phyloP scores from a whole-genome alignment of 2,888 invertebrate species.

The Teleiodes luculella region DNA sequence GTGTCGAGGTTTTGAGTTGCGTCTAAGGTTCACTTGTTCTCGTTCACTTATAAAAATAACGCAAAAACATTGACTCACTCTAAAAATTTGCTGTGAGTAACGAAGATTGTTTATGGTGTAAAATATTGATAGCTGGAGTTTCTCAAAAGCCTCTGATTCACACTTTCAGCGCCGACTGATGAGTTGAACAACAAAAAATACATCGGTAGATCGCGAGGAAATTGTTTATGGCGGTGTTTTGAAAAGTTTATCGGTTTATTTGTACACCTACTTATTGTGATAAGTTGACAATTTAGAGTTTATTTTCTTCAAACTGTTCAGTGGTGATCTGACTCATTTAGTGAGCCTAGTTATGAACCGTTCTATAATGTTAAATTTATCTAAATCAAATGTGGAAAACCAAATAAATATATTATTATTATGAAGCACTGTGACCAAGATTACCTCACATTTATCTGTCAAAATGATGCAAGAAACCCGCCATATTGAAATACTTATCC shows the following conservation, averaged over 20 bases:
- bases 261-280: too few relatives aligned
- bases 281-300: too few relatives aligned
- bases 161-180: not conserved
- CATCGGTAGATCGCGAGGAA: not conserved
- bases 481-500: too few relatives aligned
- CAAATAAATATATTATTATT: too few relatives aligned
- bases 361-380: too few relatives aligned
- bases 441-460: too few relatives aligned
- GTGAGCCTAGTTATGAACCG: too few relatives aligned
- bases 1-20: not conserved
- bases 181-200: not conserved
- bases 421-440: too few relatives aligned
- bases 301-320: too few relatives aligned
- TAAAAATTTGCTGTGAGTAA: slow-evolving; percentile 9
- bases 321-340: too few relatives aligned
- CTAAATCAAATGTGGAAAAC: too few relatives aligned
- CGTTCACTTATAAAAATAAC: not conserved
- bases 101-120: slow-evolving; percentile 1
- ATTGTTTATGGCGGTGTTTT: not conserved
- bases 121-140: not conserved
- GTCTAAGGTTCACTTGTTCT: not conserved
- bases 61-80: slow-evolving; percentile 9
- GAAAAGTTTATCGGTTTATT: not conserved
- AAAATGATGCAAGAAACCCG: too few relatives aligned
- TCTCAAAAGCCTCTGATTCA: not conserved